Percentiles rank a stretch among this genome's conserved stretches.
Conservation (phyloP, 2,797 vertebrate species). For the Decapterus maruadsi region DNA sequence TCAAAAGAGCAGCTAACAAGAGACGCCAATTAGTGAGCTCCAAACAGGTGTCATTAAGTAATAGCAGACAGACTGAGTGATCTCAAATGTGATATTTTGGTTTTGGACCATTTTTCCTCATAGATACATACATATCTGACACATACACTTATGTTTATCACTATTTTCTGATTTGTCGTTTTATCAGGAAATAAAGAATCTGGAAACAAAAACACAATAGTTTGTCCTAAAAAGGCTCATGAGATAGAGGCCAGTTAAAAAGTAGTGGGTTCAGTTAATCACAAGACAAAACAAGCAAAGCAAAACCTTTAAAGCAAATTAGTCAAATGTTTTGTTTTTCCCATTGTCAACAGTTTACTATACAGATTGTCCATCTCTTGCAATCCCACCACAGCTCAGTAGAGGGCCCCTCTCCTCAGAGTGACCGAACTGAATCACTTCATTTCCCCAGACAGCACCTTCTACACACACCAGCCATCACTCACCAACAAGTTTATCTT, state of each 20-base stretch:
- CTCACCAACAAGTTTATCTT: slow-evolving; percentile 34
- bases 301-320: background rate
- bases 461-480: slow-evolving; percentile 34
- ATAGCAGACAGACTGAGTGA: no score
- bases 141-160: no score
- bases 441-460: slow-evolving; percentile 17
- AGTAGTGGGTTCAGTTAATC: background rate
- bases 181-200: background rate
- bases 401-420: slow-evolving; percentile 70
- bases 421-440: slow-evolving; percentile 13
- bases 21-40: no score
- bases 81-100: no score
- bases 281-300: background rate
- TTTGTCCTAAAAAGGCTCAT: background rate
- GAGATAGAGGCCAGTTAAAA: background rate
- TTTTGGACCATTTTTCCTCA: no score
- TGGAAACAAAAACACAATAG: background rate
- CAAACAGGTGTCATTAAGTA: no score
- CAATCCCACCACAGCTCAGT: slow-evolving; percentile 61
- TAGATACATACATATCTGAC: no score
- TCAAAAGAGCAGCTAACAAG: no score
- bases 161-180: background rate
- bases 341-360: background rate
- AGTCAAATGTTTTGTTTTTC: background rate
- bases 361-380: slow-evolving; percentile 16